These are phyloP conservation scores for Trinorchestia longiramus DNA, from an alignment of 1,140 invertebrate genomes.

Conservation along the genomic window DNA sequence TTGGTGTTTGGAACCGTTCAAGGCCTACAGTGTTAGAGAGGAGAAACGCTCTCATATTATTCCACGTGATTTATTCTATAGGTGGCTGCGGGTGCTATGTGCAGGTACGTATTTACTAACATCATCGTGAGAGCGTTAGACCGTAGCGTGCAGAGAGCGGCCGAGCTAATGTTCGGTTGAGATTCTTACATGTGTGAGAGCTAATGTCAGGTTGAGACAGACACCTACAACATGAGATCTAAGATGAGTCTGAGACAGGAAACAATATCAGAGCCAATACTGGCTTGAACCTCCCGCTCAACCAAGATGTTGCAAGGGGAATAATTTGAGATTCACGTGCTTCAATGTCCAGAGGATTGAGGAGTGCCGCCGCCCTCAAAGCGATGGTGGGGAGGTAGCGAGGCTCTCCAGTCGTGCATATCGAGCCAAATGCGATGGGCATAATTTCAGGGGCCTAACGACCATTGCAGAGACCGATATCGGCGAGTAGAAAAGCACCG, in stretches of 20 bases:
- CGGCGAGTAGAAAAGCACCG: not conserved
- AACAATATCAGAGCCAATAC: not conserved
- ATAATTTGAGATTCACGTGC: not conserved
- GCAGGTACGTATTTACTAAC: not conserved
- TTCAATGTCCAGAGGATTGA: not conserved
- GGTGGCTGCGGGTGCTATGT: not conserved
- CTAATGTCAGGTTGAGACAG: not conserved
- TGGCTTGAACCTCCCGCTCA: not conserved
- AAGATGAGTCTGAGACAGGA: not conserved
- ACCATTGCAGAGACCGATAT: conserved; percentile 6
- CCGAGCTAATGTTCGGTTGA: not conserved
- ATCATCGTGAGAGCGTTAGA: not conserved
- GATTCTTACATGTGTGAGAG: not conserved
- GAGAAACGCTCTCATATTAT: not conserved
- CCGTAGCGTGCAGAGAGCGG: too few species aligned
- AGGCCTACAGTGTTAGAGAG: not conserved
- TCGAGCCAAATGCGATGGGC: conserved; percentile 4
- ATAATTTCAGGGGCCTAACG: not conserved
- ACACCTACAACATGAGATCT: not conserved
- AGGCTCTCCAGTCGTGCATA: not conserved
- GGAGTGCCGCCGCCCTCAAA: not conserved
- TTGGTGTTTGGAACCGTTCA: too few species aligned
- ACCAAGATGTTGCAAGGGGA: not conserved
- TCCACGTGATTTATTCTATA: not conserved
- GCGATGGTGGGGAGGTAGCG: not conserved